phyloP scores from a whole-genome alignment of 1,140 invertebrate genomes.

The Paraescarpia echinospica region DNA sequence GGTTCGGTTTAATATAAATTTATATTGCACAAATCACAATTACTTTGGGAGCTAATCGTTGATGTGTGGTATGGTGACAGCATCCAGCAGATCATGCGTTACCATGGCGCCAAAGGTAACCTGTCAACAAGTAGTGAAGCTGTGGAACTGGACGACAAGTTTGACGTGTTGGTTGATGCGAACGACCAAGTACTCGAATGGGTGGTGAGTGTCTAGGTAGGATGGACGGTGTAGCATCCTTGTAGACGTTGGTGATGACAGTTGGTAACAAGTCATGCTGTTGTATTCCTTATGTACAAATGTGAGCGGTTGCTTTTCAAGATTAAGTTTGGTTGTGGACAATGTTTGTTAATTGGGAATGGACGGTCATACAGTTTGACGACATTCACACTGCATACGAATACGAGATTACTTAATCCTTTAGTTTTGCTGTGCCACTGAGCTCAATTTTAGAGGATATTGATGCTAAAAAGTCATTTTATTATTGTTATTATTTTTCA shows the following conservation, averaged over 20 bases:
- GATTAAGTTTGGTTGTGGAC: no score
- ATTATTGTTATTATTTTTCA: no score
- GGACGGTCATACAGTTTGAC: no score
- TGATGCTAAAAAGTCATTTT: no score
- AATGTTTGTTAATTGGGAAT: no score
- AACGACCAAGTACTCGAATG: slow-evolving; percentile 82
- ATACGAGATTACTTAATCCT: no score
- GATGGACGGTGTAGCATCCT: neutral
- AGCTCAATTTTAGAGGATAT: no score
- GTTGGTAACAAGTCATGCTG: neutral
- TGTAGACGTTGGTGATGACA: neutral
- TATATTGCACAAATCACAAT: no score
- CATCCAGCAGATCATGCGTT: slow-evolving; percentile 62
- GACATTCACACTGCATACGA: no score
- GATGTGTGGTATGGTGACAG: slow-evolving; percentile 41
- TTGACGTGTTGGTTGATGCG: slow-evolving; percentile 73
- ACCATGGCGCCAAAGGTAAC: slow-evolving; percentile 66
- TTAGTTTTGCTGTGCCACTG: no score
- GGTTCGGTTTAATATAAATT: no score
- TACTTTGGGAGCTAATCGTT: neutral
- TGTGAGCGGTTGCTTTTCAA: no score
- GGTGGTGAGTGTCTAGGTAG: slow-evolving; percentile 63
- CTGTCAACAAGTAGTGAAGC: slow-evolving; percentile 54
- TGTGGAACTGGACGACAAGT: slow-evolving; percentile 70
- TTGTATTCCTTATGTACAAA: neutral